Base-by-base conservation (phyloP, 2,888 invertebrate genomes). In the Timema podura region DNA sequence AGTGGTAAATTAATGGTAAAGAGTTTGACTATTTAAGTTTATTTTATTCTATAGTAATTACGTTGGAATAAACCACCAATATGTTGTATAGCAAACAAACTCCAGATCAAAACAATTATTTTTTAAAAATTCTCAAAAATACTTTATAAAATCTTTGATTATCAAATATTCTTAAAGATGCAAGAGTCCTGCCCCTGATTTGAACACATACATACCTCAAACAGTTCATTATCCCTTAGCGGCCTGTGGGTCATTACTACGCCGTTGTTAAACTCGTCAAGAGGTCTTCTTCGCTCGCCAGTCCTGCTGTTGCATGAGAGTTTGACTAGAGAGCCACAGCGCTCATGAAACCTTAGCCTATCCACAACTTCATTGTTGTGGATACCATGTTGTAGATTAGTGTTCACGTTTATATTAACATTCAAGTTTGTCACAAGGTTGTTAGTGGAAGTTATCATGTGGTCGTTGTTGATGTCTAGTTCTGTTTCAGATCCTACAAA, bases 221-320 rank as follows among this genome's bases (percentile, higher is more conserved):
- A 98, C 30, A 96, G 82, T 81, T 97, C 97, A 77, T 93, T 91
- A 79, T 95, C 94, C 72, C 87, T 85, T 5, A 98, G 82, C 0
- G 94, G 91, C 57, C 97, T 86, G 78, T 95, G 93, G 2, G 96
- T 96, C 93, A 97, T 95, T 2, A 96, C 95, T 5, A 97, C 95
- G 0, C 95, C 96, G 81, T 97, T 96, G 80, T 97, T 96, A 80
- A 96, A 97, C 81, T 97, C 96, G 78, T 96, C 96, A 7, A 93
- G 82, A 0, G 96, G 96, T 71, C 95, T 86, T 69, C 92, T 87
- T 72, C 97, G 86, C 79, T 96, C 94, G 0, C 96, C 96, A 6
- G 93, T 91, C 75, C 95, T 77, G 11, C 91, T 89, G 77, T 91
- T 91, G 75, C 89, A 89, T 0, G 93, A 90, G 45, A 97, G 83